Base-by-base conservation (phyloP, 2,113 vertebrate species). In the Theristicus caerulescens region DNA sequence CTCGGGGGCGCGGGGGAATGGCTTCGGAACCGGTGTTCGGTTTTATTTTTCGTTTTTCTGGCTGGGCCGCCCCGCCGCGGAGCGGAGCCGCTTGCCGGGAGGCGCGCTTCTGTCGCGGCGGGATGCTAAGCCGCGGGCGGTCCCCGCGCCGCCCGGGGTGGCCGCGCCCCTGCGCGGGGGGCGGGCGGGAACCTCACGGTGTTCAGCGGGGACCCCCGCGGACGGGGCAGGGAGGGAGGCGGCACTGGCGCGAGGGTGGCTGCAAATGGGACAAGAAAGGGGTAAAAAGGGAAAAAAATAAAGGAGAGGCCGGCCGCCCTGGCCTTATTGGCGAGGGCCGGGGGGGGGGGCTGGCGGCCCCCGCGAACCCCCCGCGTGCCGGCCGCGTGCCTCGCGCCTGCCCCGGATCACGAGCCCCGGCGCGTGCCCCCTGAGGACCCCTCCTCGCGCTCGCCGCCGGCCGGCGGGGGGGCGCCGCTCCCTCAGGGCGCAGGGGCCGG, bases 241-340 rank as follows among this genome's bases (percentile, higher is more conserved):
- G n/a, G 22, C 61, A 4, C 49, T 8, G 44, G 4, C 17, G 44
- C 21, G 10, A 38, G 34, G 13, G 16, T 4, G 81, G 54, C 61
- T 32, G 44, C 20, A 55, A 64, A 31, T 6, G 59, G 62, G 44
- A 26, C 22, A 42, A 46, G 51, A 70, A 34, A 3, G 44, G 7
- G 3, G 9, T 14, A 55, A 72, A 55, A 70, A 34, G 4, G 44
- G 7, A 3, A 8, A 16, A 55, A 72, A 32, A 14, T 6, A 22
- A 21, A 12, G 20, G 25, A 6, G 31, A 1, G 21, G 1, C 11
- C 10, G 14, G 25, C 59, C 29, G 13, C 54, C 11, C 9, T 2
- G 27, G 24, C 4, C 12, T 10, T 17, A 22, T 52, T 46, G 1
- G 47, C 62, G 3, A 8, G 26, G 11, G 27, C 13, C 21, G 52